Conservation (phyloP, 1,140 invertebrate genomes). For the Zelostemma sp. region DNA sequence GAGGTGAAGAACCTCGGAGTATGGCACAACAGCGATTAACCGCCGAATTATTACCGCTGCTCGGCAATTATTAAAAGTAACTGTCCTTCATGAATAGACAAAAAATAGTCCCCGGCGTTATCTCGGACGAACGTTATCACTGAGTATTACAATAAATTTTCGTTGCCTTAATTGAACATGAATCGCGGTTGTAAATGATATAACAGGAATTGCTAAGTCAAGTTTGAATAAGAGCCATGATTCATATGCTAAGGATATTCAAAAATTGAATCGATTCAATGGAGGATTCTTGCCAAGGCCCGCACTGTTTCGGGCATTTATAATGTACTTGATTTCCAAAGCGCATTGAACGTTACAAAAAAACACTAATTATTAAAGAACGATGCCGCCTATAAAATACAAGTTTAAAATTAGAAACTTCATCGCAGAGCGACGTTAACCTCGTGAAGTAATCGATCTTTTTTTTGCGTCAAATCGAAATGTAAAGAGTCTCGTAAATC, state of each 20-base stretch:
- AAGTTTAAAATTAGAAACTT: not conserved
- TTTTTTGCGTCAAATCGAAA: not conserved
- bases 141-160: not conserved
- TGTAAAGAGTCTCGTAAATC: not conserved
- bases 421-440: not conserved
- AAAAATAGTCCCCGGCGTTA: not conserved
- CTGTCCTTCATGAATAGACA: not conserved
- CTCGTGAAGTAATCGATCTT: not conserved
- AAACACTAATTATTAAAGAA: not conserved
- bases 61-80: not conserved
- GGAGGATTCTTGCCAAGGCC: not conserved
- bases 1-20: not conserved
- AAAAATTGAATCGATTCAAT: not conserved
- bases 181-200: not conserved
- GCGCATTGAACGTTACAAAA: not conserved
- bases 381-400: not conserved
- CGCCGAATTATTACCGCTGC: not conserved
- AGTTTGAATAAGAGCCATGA: not conserved
- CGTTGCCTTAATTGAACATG: not conserved
- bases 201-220: not conserved
- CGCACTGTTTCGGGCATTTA: too few species aligned
- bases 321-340: too few species aligned
- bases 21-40: not conserved
- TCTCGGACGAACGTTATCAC: not conserved
- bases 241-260: not conserved